Evolutionary conservation across 2,113 vertebrate species (phyloP), one percentile per base, ranked within the genome.

Genomic region (Austrofundulus limnaeus): DNA sequence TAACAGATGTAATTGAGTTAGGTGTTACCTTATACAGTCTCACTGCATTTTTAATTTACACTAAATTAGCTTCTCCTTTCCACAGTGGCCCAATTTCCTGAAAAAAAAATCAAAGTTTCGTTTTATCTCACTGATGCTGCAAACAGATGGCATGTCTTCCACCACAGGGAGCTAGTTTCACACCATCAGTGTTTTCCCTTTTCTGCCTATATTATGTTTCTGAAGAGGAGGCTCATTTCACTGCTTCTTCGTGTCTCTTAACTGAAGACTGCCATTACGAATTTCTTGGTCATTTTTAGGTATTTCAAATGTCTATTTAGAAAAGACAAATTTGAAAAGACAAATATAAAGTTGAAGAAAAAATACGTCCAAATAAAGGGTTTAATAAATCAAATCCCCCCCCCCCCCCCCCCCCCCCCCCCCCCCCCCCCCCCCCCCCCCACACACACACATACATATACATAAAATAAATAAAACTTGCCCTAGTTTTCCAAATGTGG

Each of bases 31-130:
- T 2, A 19, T 39, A 41, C 12, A 56, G 41, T 20, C 15, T 42
- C 39, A n/a, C 24, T 38, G 28, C 59, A 45, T 41, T 66, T 50
- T 34, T 70, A n/a, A 47, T 51, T 56, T 21, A 55, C 58, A 47
- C 38, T 5, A 46, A 2, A 25, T 46, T 60, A 31, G 19, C 52
- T 47, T 25, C 45, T 55, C 38, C 41, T 58, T 62, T 70, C 66
- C 41, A 62, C 66, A 80, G 55, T 74, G 69, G 54, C 75, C 75
- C 62, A 68, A 52, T 85, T 85, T 76, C 47, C 46, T 28, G 25
- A 28, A 28, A 28, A 28, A 28, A 28, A 28, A 28, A 75, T 81
- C 6, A 75, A 81, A 71, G 53, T 77, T 81, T 73, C 8, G 71
- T 84, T 57, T 66, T 21, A 58, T 73, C 47, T 63, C 23, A 48